These are phyloP conservation scores for Phalacrocorax aristotelis DNA, from an alignment of 2,113 vertebrate genomes.

Conservation along the genomic window DNA sequence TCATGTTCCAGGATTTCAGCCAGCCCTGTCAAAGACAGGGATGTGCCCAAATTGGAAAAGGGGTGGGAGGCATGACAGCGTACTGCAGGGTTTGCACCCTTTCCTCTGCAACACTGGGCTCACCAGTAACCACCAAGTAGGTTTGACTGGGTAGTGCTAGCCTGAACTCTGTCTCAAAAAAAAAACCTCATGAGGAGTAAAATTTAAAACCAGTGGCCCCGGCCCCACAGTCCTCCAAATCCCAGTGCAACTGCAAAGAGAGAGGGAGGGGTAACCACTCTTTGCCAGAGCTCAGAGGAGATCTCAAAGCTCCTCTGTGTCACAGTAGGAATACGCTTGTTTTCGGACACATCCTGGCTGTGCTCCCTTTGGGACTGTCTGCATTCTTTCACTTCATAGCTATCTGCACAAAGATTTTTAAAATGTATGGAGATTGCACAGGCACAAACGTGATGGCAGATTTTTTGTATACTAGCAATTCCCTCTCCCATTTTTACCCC, in stretches of 20 bases:
- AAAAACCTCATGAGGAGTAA: not conserved
- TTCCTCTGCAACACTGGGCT: not conserved
- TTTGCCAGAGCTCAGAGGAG: not conserved
- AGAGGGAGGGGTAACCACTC: not conserved
- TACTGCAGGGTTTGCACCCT: not conserved
- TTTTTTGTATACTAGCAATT: not conserved
- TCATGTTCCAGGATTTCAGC: not conserved
- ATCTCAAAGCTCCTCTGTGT: not conserved
- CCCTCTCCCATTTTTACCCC: constrained; percentile 12
- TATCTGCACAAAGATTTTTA: not conserved
- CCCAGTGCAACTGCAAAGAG: not conserved
- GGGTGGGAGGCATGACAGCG: not conserved
- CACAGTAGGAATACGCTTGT: not conserved
- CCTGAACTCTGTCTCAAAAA: not conserved
- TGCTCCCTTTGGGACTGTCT: not conserved
- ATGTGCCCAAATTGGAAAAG: not conserved
- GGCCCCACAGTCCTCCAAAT: not conserved
- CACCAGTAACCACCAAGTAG: not conserved
- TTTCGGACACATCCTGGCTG: not conserved
- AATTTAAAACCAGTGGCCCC: not conserved
- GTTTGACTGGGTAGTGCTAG: not conserved
- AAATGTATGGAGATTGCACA: not conserved
- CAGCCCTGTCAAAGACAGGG: not conserved
- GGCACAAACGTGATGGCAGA: not conserved
- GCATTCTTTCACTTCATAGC: not conserved